These are phyloP conservation scores for Metopolophium dirhodum DNA, from an alignment of 1,140 invertebrate species.

Conservation along the genomic window DNA sequence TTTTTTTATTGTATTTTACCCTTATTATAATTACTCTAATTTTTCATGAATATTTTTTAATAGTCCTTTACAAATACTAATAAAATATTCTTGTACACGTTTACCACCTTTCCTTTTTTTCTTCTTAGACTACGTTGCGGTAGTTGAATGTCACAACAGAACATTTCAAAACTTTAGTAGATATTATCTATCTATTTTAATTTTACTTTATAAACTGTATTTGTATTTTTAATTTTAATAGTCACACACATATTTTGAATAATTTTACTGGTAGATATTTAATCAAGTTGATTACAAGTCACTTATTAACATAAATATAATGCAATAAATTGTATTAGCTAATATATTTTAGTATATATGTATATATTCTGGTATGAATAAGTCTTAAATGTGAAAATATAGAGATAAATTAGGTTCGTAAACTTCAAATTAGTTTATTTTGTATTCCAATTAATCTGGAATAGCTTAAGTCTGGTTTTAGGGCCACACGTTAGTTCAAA, in stretches of 20 bases:
- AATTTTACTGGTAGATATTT: neutral
- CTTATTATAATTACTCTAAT: too few species aligned
- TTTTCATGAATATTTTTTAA: neutral
- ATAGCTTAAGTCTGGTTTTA: neutral
- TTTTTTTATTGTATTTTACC: too few species aligned
- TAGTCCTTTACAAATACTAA: neutral
- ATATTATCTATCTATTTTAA: neutral
- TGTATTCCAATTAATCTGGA: neutral
- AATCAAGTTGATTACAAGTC: neutral
- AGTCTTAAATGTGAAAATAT: neutral
- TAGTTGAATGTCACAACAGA: too few species aligned
- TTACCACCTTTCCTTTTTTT: too few species aligned
- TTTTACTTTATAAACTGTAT: neutral
- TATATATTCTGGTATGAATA: neutral
- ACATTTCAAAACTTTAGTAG: neutral
- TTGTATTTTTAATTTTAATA: neutral
- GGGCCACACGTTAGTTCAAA: neutral
- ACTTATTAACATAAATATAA: constrained; percentile 2
- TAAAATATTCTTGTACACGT: neutral
- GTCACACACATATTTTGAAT: neutral
- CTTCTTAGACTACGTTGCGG: too few species aligned
- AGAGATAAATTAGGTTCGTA: neutral
- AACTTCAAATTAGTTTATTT: neutral
- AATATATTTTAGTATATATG: too few species aligned
- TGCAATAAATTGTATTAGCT: neutral